Conservation (phyloP, 2,113 vertebrate species). For the Xenopus borealis region DNA sequence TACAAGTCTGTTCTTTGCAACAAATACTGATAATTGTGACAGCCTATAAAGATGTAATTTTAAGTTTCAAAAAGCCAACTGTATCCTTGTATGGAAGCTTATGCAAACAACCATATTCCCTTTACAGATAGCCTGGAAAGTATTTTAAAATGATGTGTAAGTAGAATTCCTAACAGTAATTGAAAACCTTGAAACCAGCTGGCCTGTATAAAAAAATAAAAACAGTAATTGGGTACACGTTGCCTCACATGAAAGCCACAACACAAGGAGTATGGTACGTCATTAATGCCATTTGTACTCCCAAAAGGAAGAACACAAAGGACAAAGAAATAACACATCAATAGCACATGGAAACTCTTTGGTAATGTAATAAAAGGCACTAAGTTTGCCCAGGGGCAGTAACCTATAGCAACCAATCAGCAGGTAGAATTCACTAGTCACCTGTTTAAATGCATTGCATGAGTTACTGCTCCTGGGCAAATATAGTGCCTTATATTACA, state of each 20-base stretch:
- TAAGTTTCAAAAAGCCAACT: slow-evolving; percentile 48
- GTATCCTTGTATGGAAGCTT: slow-evolving; percentile 59
- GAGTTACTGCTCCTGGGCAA: too few species aligned
- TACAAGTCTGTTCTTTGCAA: slow-evolving; percentile 50
- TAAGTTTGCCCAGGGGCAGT: too few species aligned
- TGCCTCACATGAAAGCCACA: not conserved
- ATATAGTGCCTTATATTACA: too few species aligned
- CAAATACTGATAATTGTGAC: slow-evolving; percentile 57
- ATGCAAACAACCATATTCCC: slow-evolving; percentile 54
- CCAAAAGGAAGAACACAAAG: too few species aligned
- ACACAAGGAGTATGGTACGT: too few species aligned
- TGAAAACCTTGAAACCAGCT: not conserved
- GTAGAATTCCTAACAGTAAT: not conserved
- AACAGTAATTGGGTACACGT: not conserved
- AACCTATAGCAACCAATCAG: too few species aligned
- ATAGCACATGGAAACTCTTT: too few species aligned
- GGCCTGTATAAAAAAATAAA: not conserved
- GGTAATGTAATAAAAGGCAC: too few species aligned
- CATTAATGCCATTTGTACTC: too few species aligned
- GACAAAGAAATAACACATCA: too few species aligned
- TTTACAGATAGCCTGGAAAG: slow-evolving; percentile 12
- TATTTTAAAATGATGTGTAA: not conserved
- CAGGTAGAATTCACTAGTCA: too few species aligned
- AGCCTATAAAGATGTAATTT: slow-evolving; percentile 58
- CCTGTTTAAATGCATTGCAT: too few species aligned